Base-by-base conservation (phyloP, 2,888 invertebrate species). In the Malthinus seriepunctatus region DNA sequence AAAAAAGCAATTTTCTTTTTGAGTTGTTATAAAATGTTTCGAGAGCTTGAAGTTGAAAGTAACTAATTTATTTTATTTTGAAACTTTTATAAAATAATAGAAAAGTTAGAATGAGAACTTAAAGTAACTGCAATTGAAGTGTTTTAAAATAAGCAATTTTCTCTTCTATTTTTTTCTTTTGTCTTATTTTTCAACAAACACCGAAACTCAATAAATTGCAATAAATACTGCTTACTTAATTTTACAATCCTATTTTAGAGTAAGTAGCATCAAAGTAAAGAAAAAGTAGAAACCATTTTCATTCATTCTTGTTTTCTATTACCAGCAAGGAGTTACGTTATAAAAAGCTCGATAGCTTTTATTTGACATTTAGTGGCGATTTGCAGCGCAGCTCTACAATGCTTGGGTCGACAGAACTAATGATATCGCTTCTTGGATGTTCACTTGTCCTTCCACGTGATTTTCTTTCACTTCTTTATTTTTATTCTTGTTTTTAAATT, bases 301-400 rank as follows among this genome's bases (percentile, higher is more conserved):
- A 74, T 74, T 72, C 69, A 70, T 74, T 69, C 73, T 71, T 69
- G 71, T 72, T 73, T 73, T 71, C 74, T 71, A 73, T 73, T 74
- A 72, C 70, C 69, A 56, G 60, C 60, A 60, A 60, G 63, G 64
- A 66, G 64, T 63, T 63, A 63, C 62, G 66, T 65, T 69, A 69
- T 71, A 73, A 72, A 73, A 69, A 71, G 69, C 69, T 65, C 71
- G 71, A 73, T 73, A 72, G 72, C 73, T 73, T 74, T 75, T 75
- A 75, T 75, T 73, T 74, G 75, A 75, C 74, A 69, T 75, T 75
- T 75, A 74, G 73, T 72, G 71, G 73, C 72, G 70, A 71, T 72
- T 72, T 71, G 68, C 70, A 69, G 69, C 71, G 69, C 66, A 66
- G 64, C 70, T 64, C 58, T 61, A 62, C 69, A 55, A 63, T 64